Base-by-base conservation (phyloP, 2,113 vertebrate genomes). In the Acrocephalus kingi region DNA sequence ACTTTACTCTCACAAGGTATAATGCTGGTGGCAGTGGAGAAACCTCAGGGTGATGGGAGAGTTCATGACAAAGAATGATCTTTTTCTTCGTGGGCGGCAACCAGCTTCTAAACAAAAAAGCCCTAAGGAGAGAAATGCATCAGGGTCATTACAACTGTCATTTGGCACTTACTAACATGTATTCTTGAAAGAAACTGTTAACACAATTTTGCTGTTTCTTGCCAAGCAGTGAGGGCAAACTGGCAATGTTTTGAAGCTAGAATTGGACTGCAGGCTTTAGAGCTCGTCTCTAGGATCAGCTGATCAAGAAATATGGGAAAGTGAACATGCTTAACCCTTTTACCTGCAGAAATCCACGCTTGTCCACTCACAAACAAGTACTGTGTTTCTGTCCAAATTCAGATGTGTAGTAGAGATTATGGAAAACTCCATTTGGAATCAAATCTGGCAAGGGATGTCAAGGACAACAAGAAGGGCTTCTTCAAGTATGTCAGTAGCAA, bases 151-250 rank as follows among this genome's bases (percentile, higher is more conserved):
- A 94, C 86, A 97, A 77, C 94, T 90, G 79, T 95, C 68, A 64
- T 94, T 93, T 97, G 93, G 96, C 96, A 90, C 73, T 92, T 92
- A 77, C 76, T 90, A 63, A 92, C 72, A 58, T 77, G 72, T 84
- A 78, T 93, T 96, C 90, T 95, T 92, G 87, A 93, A 96, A 93
- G 72, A 96, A 96, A 95, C 88, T 88, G 88, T 96, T 96, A 96
- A 94, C 90, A 84, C 68, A 92, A 78, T 90, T 90, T 96, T 93
- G 72, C 68, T 86, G n/a, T 72, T 94, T 95, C 83, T 93, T 92
- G 93, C 93, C 85, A 95, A 91, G 85, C 48, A 87, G 48, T 1
- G 9, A 94, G 84, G 93, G 86, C 84, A 92, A 72, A 41, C 67
- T 83, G 88, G 67, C 68, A 84, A 18, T 51, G 33, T 84, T 94